Evolutionary conservation across 1,140 invertebrate genomes (phyloP), one percentile per base, ranked within the genome.

Genomic region (Drosophila neocordata): DNA sequence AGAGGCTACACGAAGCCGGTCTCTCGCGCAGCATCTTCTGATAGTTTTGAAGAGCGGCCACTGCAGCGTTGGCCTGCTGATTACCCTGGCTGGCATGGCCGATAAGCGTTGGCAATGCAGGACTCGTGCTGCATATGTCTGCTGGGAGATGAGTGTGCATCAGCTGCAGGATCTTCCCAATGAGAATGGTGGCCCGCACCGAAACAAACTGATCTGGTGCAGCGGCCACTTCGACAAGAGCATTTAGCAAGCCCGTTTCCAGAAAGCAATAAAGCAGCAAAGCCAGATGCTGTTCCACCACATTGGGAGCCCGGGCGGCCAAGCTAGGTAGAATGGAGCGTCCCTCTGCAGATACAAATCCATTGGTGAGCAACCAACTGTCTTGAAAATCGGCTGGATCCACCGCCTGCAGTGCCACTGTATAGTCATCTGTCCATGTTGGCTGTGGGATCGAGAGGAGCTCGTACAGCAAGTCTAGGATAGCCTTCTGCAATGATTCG

Each of bases 341-440:
- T 11, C 96, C 97, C 92, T 99, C 98, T 35, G 96, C 95, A 4
- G 96, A 96, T 0, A 99, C 95, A 92, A 99, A 99, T 11, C 97
- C 98, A 91, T 98, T 97, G 69, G 95, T 95, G 1, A 99, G 92
- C 71, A 96, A 94, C 97, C 97, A 99, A 0, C 94, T 93, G 53
- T 97, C 96, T 87, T 94, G 93, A 85, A 94, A 94, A 85, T 95
- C 94, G 24, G 96, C 96, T 1, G 96, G 96, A 94, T 98, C 96
- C 38, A 97, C 95, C 38, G 97, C 96, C 68, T 95, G 94, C 56
- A 99, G 91, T 2, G 98, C 97, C 27, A 96, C 95, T 22, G 95
- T 94, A 71, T 98, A 96, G 90, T 98, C 97, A 80, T 98, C 97
- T 1, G 97, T 97, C 97, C 97, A 98, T 70, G 96, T 95, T 0